Conservation (phyloP, 2,888 invertebrate species). For the Physocephala rufipes region DNA sequence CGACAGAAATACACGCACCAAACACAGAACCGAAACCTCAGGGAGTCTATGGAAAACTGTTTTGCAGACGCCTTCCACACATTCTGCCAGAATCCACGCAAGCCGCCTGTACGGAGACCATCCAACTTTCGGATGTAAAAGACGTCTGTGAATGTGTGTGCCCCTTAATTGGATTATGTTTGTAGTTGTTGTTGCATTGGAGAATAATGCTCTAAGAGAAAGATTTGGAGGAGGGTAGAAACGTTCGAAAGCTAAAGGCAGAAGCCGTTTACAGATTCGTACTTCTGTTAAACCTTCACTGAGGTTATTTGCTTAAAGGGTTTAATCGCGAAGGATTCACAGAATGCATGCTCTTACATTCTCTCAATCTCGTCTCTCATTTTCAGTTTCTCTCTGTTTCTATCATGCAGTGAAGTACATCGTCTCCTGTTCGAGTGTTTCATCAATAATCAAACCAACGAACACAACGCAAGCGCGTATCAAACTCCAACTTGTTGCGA, state of each 20-base stretch:
- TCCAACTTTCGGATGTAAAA: slow-evolving; percentile 14
- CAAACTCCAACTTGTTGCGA: slow-evolving; percentile 44
- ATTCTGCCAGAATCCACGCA: slow-evolving; percentile 35
- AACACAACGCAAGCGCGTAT: slow-evolving; percentile 40
- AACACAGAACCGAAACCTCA: slow-evolving; percentile 55
- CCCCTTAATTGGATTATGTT: slow-evolving; percentile 48
- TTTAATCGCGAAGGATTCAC: slow-evolving; percentile 32
- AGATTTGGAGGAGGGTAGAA: slow-evolving; percentile 24
- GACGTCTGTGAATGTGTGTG: slow-evolving; percentile 43
- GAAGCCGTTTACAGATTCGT: slow-evolving; percentile 6
- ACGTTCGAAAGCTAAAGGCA: slow-evolving; percentile 11
- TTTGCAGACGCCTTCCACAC: slow-evolving; percentile 52
- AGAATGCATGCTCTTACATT: slow-evolving; percentile 26
- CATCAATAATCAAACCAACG: slow-evolving; percentile 1
- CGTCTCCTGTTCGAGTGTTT: background rate
- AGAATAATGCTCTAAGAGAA: background rate
- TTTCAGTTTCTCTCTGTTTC: slow-evolving; percentile 6
- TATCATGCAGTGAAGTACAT: slow-evolving; percentile 33
- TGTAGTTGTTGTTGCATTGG: slow-evolving; percentile 7
- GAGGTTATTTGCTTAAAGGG: slow-evolving; percentile 43
- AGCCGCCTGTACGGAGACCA: slow-evolving; percentile 11
- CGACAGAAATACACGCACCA: slow-evolving; percentile 45
- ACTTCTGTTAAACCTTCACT: slow-evolving; percentile 44
- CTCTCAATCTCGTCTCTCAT: slow-evolving; percentile 15
- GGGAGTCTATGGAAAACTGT: slow-evolving; percentile 59